Evolutionary conservation across 37 sponge, comb jelly and placozoan genomes (phyloP).

Genomic region (Spongilla lacustris): DNA sequence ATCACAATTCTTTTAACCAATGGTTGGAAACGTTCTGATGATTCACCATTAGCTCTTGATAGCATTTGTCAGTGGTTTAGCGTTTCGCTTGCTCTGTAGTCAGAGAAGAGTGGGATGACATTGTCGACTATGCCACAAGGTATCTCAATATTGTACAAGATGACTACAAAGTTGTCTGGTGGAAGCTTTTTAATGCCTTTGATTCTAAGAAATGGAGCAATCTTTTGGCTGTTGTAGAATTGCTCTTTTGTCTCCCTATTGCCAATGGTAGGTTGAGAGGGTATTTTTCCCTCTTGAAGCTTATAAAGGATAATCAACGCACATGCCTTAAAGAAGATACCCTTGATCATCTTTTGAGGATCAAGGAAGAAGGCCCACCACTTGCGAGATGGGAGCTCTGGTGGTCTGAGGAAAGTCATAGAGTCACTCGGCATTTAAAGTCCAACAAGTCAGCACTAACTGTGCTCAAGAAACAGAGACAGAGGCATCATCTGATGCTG

Average conservation of each 20-base stretch:
- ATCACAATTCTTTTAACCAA: constrained; percentile 56
- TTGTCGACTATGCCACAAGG: constrained; percentile 44
- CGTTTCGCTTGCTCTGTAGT: constrained; percentile 10
- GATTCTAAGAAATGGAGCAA: constrained; percentile 17
- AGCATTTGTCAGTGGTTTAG: constrained; percentile 23
- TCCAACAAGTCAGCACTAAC: background rate
- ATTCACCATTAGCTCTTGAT: constrained; percentile 56
- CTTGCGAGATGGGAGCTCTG: constrained; percentile 61
- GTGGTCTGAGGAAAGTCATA: constrained; percentile 41
- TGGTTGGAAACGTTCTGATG: constrained; percentile 46
- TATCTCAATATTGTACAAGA: constrained; percentile 35
- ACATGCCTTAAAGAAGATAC: constrained; percentile 24
- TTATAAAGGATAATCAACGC: constrained; percentile 30
- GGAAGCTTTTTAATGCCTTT: constrained; percentile 36
- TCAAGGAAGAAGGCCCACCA: constrained; percentile 31
- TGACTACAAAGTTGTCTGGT: constrained; percentile 29
- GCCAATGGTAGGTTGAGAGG: constrained; percentile 42
- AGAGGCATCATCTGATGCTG: no score
- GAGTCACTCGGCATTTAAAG: constrained; percentile 7
- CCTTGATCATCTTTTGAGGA: constrained; percentile 37
- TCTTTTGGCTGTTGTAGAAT: constrained; percentile 19
- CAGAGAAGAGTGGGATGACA: constrained; percentile 62
- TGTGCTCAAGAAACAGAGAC: no score
- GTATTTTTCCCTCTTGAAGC: constrained; percentile 35
- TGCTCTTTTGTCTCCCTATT: constrained; percentile 51